Percentiles rank a stretch among this genome's conserved stretches.
phyloP scores from a whole-genome alignment of 2,113 vertebrate genomes.

The Caracal caracal region DNA sequence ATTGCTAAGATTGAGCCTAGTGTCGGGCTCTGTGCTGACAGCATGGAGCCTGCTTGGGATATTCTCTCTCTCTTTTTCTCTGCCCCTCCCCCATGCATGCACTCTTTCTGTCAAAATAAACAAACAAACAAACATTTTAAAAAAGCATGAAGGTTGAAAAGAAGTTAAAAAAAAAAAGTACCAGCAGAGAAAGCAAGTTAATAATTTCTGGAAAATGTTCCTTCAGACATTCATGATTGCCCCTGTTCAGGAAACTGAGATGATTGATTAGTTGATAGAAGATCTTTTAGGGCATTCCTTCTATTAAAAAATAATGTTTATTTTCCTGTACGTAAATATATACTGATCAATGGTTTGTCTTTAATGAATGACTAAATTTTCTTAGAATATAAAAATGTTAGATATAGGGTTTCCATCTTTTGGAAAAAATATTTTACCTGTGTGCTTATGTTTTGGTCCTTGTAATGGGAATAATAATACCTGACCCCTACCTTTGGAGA shows the following conservation, averaged over 20 bases:
- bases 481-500: neutral
- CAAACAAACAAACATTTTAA: neutral
- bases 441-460: slow-evolving; percentile 9
- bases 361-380: slow-evolving; percentile 19
- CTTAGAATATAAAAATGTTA: neutral
- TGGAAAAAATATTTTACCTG: slow-evolving; percentile 5
- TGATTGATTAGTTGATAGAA: slow-evolving; percentile 33
- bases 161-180: neutral
- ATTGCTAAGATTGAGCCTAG: too few species aligned
- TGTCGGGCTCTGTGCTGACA: too few species aligned
- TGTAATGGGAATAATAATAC: neutral
- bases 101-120: too few species aligned
- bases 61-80: too few species aligned
- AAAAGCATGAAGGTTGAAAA: neutral
- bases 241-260: slow-evolving; percentile 1
- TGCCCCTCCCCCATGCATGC: too few species aligned
- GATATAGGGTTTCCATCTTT: slow-evolving; percentile 31
- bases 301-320: slow-evolving; percentile 26
- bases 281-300: neutral
- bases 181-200: neutral
- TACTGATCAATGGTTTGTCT: neutral
- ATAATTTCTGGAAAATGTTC: slow-evolving; percentile 9
- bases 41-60: too few species aligned
- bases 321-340: slow-evolving; percentile 13
- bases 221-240: neutral